These are phyloP conservation scores for Melospiza georgiana DNA, from an alignment of 2,113 vertebrate species.

Conservation along the genomic window DNA sequence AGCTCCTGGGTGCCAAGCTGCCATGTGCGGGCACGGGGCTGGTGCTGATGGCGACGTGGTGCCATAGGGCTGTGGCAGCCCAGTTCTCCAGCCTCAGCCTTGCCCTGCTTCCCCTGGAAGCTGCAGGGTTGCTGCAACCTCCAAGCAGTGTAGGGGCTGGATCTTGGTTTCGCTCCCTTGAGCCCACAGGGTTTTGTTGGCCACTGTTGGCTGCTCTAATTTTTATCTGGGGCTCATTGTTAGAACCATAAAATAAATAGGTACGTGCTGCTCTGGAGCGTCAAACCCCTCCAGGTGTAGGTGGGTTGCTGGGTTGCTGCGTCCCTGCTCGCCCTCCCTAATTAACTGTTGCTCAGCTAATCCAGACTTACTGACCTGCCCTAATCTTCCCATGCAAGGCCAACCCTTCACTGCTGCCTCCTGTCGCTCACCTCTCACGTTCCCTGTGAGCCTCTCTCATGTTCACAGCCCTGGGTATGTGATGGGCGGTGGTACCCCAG, in stretches of 20 bases:
- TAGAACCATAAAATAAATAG: conserved; percentile 27
- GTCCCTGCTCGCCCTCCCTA: conserved; percentile 15
- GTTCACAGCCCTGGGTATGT: not conserved
- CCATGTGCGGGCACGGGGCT: not conserved
- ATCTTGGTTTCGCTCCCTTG: not conserved
- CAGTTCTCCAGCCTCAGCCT: not conserved
- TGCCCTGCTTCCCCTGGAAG: not conserved
- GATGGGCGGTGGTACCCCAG: not conserved
- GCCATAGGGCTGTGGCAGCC: not conserved
- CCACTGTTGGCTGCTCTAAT: not conserved
- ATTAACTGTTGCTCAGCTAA: conserved; percentile 48
- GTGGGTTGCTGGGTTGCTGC: conserved; percentile 43
- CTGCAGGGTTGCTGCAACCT: not conserved
- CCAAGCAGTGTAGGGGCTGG: not conserved
- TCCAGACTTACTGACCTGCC: conserved; percentile 33
- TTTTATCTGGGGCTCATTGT: conserved; percentile 18
- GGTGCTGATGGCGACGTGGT: not conserved
- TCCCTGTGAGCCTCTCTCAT: not conserved
- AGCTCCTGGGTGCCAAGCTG: not conserved
- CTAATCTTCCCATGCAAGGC: not conserved
- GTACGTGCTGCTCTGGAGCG: not conserved
- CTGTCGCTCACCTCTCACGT: rapidly evolving
- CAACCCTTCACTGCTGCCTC: not conserved
- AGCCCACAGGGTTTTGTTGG: not conserved
- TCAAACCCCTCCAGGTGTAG: conserved; percentile 41